Evolutionary conservation across 2,113 vertebrate species (phyloP), one percentile per base, ranked within the genome.

Genomic region (Gobiocypris rarus): DNA sequence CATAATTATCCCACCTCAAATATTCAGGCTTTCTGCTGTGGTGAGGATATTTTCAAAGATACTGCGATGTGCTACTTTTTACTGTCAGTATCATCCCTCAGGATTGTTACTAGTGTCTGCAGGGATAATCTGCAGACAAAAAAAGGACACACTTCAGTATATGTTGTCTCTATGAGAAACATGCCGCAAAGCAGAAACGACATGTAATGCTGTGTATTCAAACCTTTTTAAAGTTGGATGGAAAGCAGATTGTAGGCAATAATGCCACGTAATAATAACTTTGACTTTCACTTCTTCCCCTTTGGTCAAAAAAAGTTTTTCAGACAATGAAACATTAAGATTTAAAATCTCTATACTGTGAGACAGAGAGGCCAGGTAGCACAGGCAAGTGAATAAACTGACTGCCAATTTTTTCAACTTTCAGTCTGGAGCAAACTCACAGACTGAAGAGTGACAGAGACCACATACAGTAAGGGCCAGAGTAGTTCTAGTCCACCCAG

Each of bases 1-100:
- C 74, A 75, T 54, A 38, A 73, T 48, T 73, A 73, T 75, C 50
- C 50, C 17, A 54, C 28, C 17, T 56, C 50, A 75, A 54, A 75
- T 17, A 56, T 54, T 13, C 17, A 54, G 9, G 26, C 9, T 56
- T 76, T 75, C 45, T 34, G 28, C 19, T 76, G 17, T 13, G 50
- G 17, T 34, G 74, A 38, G 74, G 5, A 5, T 19, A 56, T 54
- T 34, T 56, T 73, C 13, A 15, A 24, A 14, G 41, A 48, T 48
- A 9, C 13, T 41, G 43, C 6, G 6, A 73, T 14, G 41, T 73
- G 70, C 70, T 73, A 26, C 70, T 14, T 31, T 73, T 73, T 26
- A 56, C 5, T 19, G 31, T 38, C 9, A 22, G 26, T 1, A 24
- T 76, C 28, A 34, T 38, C 14, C 50, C 48, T 38, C 9, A 56